Base-by-base conservation (phyloP, 64 coral and sea anemone species). In the Stichodactyla mertensii region DNA sequence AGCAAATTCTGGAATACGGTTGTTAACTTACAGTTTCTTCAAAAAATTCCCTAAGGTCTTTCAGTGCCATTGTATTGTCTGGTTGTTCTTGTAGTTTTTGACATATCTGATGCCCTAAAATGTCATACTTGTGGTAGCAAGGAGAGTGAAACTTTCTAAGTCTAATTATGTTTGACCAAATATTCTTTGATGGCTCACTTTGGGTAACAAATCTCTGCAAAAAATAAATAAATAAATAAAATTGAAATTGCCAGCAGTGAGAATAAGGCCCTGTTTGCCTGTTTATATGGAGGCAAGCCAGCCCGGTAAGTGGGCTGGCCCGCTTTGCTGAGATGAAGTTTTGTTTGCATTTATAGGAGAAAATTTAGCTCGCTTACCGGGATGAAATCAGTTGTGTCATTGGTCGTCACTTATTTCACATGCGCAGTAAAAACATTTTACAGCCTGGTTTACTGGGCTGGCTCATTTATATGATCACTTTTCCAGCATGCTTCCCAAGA, bases 61-160 rank as follows among this genome's bases (percentile, higher is more conserved):
- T 55, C 9, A 89, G 60, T 36, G 79, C 59, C 60, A 89, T 15
- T 83, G 55, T 81, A 51, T 89, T 77, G 77, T 67, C 82, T 83
- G 87, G 87, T 70, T 78, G 19, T 26, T 83, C 79, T 27, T 82
- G 54, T 28, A 89, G 82, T 26, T 82, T 31, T n/a, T 55, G 52
- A 64, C 77, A 83, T 4, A 89, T 51, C 52, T 62, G 80, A 27
- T 78, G 45, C 13, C 58, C 87, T 20, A 89, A 54, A 13, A 89
- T n/a, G 31, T 89, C 87, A 89, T 89, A 89, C 15, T 81, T 89
- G 60, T 89, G 87, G 79, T 82, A 64, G 26, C 69, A 45, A 27
- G 64, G 79, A 14, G 82, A 78, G 52, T 89, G 87, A 69, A 89
- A 89, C 54, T 57, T 64, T n/a, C 83, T 89, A 16, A 89, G 55